Base-by-base conservation (phyloP, 2,113 vertebrate genomes). In the Myiozetetes cayanensis region DNA sequence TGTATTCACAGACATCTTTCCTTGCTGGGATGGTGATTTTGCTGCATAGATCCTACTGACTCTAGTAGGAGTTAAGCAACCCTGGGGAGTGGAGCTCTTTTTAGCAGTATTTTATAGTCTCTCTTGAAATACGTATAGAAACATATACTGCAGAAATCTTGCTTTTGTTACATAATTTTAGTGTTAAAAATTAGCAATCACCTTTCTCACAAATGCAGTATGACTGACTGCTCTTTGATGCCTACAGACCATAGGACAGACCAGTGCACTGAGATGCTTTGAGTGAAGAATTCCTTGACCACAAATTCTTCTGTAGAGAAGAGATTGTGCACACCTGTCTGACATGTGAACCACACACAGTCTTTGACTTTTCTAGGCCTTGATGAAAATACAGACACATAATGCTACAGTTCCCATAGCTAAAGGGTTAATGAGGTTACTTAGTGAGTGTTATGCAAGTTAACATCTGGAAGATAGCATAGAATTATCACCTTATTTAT, bases 101-200 rank as follows among this genome's bases (percentile, higher is more conserved):
- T 70, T 86, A 92, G 85, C 30, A 41, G 59, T 79, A 87, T 55
- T 96, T 92, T 76, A 79, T 35, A 68, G n/a, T 72, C 37, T 89
- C 35, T 91, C 89, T 88, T 94, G 89, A 96, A 81, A 93, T 71
- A 80, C 6, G 24, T 86, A 31, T 56, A 67, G 74, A 96, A 90
- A 71, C 0, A 23, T 93, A 44, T 55, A 41, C 59, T 91, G 88
- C 30, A 65, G 43, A 82, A 74, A 62, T 67, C 28, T 63, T 73
- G 15, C 68, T 84, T 43, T 55, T 81, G 25, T 55, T 78, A 25
- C 8, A n/a, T 58, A 79, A 86, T 90, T 90, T 61, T 41, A 85
- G 33, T 84, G 67, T 65, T 85, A 88, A 56, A 83, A 76, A 76
- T 68, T 46, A 85, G 66, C 65, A 62, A 33, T 63, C 27, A 81